Evolutionary conservation across 1,140 invertebrate genomes (phyloP).

Genomic region (Aphelinus atriplicis): DNA sequence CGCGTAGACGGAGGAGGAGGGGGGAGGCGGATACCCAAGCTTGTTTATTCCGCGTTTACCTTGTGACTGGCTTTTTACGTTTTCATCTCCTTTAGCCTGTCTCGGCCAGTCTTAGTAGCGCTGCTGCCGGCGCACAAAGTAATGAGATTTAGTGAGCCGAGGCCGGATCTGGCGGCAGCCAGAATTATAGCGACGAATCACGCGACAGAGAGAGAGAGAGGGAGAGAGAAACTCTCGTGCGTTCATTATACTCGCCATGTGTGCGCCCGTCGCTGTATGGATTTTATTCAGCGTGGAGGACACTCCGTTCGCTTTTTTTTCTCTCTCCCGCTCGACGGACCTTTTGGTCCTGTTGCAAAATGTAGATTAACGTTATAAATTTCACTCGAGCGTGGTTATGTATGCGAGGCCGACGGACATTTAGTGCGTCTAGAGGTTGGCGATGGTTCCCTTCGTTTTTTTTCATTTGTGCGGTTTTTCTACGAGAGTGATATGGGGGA

Average conservation of each 20-base stretch:
- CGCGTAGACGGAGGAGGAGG: too few relatives aligned
- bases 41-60: too few relatives aligned
- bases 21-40: too few relatives aligned
- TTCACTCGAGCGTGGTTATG: neutral
- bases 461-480: too few relatives aligned
- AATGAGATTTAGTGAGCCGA: conserved; percentile 10
- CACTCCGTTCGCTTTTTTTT: conserved; percentile 8
- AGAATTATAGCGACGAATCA: conserved; percentile 31
- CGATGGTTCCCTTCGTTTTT: too few relatives aligned
- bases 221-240: conserved; percentile 13
- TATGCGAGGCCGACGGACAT: conserved; percentile 9
- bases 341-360: conserved; percentile 15
- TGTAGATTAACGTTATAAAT: conserved; percentile 36
- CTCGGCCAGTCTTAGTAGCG: too few relatives aligned
- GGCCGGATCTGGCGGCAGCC: neutral
- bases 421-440: neutral
- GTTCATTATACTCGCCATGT: neutral
- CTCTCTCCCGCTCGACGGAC: conserved; percentile 4
- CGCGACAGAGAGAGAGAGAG: neutral
- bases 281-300: conserved; percentile 18
- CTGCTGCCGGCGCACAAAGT: conserved; percentile 6
- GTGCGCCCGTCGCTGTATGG: neutral
- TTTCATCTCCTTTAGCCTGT: too few relatives aligned
- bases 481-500: too few relatives aligned
- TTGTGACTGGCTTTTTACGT: too few relatives aligned